A percentile compares a stretch with the other conserved stretches of the same genome.
Evolutionary conservation across 2,888 invertebrate species (phyloP).

Genomic region (Germaria angustata): DNA sequence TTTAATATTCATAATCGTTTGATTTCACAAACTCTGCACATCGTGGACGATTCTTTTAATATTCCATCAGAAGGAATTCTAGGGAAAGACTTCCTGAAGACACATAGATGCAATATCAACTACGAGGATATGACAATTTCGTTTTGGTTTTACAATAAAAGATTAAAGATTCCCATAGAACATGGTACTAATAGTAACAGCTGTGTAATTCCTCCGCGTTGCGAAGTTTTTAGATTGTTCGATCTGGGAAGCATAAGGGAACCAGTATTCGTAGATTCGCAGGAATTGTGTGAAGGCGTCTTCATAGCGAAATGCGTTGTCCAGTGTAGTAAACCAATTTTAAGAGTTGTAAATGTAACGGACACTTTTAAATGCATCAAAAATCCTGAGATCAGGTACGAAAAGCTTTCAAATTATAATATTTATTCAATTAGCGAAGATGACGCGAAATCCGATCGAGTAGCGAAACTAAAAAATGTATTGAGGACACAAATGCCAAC

Average conservation of each 20-base stretch:
- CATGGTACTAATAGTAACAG: constrained; percentile 19
- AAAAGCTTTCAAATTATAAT: neutral
- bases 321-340: too few species aligned
- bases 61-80: neutral
- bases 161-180: neutral
- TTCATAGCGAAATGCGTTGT: too few species aligned
- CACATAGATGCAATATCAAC: neutral
- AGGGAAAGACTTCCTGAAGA: neutral
- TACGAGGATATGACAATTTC: constrained; percentile 1
- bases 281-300: too few species aligned
- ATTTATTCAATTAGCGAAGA: neutral
- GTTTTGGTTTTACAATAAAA: neutral
- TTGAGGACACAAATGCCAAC: neutral
- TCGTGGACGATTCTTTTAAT: neutral
- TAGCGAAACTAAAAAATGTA: neutral
- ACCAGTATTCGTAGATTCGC: constrained; percentile 28
- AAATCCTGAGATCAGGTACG: neutral
- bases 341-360: too few species aligned
- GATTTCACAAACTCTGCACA: neutral
- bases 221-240: constrained; percentile 38
- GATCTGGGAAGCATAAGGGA: neutral
- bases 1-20: neutral
- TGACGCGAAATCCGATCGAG: neutral
- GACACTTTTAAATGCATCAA: too few species aligned
- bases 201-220: constrained; percentile 35